A percentile compares a stretch with the other conserved stretches of the same genome.
phyloP scores from a whole-genome alignment of 2,113 vertebrate species.

The Rhipidura dahli region DNA sequence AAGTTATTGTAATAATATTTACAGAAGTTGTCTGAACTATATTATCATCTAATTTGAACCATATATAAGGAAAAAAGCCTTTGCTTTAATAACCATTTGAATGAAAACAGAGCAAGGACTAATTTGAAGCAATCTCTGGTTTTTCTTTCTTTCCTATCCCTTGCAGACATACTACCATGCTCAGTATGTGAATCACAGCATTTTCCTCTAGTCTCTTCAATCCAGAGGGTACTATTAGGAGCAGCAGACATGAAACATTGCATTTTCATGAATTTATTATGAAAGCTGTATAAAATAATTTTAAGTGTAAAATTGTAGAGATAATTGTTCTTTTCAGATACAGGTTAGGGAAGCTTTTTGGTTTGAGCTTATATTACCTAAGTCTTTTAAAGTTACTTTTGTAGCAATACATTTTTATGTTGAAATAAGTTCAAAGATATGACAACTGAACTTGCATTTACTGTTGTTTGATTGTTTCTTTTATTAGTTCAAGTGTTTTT shows the following conservation, averaged over 20 bases:
- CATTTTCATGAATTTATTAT: conserved; percentile 1
- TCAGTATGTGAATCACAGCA: conserved; percentile 49
- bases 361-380: background rate
- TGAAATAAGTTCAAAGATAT: background rate
- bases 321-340: background rate
- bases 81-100: conserved; percentile 29
- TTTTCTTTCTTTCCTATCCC: conserved; percentile 55
- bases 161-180: conserved; percentile 35
- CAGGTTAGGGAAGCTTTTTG: background rate
- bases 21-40: background rate
- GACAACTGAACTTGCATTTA: background rate
- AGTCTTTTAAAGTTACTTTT: background rate
- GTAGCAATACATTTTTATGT: background rate
- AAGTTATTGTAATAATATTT: background rate
- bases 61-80: background rate
- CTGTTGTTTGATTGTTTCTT: background rate
- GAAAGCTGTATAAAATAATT: conserved; percentile 7
- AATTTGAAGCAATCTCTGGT: conserved; percentile 57
- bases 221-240: conserved; percentile 49
- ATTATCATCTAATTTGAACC: conserved; percentile 22
- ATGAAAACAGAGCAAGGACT: conserved; percentile 42
- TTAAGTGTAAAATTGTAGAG: conserved; percentile 4
- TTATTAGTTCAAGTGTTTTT: conserved; percentile 90
- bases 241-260: conserved; percentile 44
- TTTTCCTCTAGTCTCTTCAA: conserved; percentile 61